Conservation (phyloP, 1,140 invertebrate genomes). For the Lepidurus apus region DNA sequence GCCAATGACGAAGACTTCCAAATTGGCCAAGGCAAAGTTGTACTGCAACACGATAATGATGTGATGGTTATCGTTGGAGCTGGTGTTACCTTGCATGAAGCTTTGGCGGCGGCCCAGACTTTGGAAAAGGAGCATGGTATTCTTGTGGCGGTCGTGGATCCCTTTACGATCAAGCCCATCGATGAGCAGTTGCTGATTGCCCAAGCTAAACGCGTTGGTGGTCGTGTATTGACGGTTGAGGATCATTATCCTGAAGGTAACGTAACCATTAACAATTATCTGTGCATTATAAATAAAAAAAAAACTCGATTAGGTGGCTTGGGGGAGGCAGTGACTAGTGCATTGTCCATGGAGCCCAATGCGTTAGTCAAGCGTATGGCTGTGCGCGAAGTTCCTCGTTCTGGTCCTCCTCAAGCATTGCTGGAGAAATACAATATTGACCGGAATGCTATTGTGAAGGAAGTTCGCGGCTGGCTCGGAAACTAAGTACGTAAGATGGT, state of each 20-base stretch:
- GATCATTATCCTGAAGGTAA: conserved; percentile 92
- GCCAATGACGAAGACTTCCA: conserved; percentile 76
- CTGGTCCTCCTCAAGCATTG: conserved; percentile 76
- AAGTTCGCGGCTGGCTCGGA: conserved; percentile 51
- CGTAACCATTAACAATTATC: conserved; percentile 35
- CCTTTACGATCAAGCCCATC: conserved; percentile 93
- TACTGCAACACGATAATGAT: conserved; percentile 67
- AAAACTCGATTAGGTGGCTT: conserved; percentile 67
- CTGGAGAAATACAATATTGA: conserved; percentile 86
- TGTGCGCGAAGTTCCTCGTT: conserved; percentile 82
- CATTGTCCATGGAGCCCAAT: conserved; percentile 63
- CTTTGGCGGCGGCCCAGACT: conserved; percentile 72
- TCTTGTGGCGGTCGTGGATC: conserved; percentile 77
- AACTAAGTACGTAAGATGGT: neutral
- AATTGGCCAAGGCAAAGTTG: conserved; percentile 72
- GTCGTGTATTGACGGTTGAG: conserved; percentile 85
- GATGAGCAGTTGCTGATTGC: conserved; percentile 70
- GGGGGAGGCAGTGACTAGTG: conserved; percentile 86
- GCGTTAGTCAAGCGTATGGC: conserved; percentile 77
- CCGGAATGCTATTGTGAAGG: conserved; percentile 67
- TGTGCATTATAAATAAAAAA: conserved; percentile 28
- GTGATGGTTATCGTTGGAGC: conserved; percentile 80
- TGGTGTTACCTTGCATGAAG: conserved; percentile 89
- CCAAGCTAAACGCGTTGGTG: conserved; percentile 72
- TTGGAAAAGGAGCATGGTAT: conserved; percentile 61